Evolutionary conservation across 35 echinoderm and acorn worm species (phyloP).

Genomic region (Chiridota heheva): DNA sequence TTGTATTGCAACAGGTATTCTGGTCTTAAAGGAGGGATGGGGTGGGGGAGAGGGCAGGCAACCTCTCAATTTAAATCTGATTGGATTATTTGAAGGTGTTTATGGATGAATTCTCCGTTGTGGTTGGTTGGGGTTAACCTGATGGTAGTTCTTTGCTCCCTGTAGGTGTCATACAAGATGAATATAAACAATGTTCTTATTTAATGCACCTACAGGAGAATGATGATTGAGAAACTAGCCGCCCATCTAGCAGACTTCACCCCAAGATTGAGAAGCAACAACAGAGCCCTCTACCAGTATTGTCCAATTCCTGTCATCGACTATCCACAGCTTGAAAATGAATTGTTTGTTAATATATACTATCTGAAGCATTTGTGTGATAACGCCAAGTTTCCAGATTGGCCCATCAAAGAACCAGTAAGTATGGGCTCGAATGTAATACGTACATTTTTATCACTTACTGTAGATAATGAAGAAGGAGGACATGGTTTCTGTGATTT

Average conservation of each 20-base stretch:
- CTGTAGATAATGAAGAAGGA: too few relatives aligned
- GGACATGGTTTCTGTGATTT: too few relatives aligned
- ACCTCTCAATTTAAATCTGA: too few relatives aligned
- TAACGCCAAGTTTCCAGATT: slow-evolving; percentile 82
- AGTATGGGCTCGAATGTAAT: slow-evolving; percentile 1
- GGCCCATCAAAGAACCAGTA: slow-evolving; percentile 98
- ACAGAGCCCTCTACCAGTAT: slow-evolving; percentile 88
- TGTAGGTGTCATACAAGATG: background rate
- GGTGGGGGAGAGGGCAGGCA: too few relatives aligned
- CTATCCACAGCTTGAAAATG: slow-evolving; percentile 88
- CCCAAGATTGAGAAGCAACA: slow-evolving; percentile 85
- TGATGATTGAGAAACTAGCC: slow-evolving; percentile 94
- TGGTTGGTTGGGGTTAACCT: too few relatives aligned
- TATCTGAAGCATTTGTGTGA: slow-evolving; percentile 94
- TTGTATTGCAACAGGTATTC: too few relatives aligned
- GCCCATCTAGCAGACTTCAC: slow-evolving; percentile 93
- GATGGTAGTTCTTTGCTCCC: too few relatives aligned
- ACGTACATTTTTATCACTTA: too few relatives aligned
- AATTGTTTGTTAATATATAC: slow-evolving; percentile 97
- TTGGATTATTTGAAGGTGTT: too few relatives aligned
- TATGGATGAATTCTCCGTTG: too few relatives aligned
- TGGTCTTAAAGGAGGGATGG: too few relatives aligned
- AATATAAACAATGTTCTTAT: background rate
- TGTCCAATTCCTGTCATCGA: slow-evolving; percentile 89
- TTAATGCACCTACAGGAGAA: slow-evolving; percentile 30